phyloP scores from a whole-genome alignment of 2,113 vertebrate genomes.

The Sinocyclocheilus maitianheensis region DNA sequence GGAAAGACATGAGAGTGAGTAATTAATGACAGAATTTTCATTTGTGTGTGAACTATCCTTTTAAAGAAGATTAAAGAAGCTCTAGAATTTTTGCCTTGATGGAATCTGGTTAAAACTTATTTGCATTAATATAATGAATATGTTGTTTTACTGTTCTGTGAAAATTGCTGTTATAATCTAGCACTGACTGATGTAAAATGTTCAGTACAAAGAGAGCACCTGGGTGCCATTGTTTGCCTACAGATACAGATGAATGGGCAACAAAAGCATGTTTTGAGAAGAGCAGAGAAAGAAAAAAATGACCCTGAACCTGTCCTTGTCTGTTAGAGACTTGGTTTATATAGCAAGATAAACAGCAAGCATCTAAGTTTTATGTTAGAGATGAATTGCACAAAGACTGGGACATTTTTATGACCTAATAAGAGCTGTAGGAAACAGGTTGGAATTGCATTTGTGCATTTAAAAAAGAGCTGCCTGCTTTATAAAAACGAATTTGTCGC shows the following conservation, averaged over 20 bases:
- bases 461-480: not conserved
- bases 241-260: conserved; percentile 12
- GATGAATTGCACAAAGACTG: not conserved
- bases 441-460: not conserved
- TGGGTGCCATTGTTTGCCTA: conserved; percentile 9
- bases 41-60: too few relatives aligned
- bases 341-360: not conserved
- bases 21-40: too few relatives aligned
- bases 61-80: too few relatives aligned
- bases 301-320: conserved; percentile 12
- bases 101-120: not conserved
- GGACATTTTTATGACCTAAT: not conserved
- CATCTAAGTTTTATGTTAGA: not conserved
- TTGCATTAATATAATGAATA: not conserved
- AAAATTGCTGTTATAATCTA: not conserved
- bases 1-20: too few relatives aligned
- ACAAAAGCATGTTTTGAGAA: conserved; percentile 25
- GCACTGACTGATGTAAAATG: not conserved
- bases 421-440: not conserved
- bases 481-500: not conserved
- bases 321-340: not conserved
- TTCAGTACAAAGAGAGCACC: conserved; percentile 8
- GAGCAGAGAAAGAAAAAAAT: conserved; percentile 5
- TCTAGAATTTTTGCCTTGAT: not conserved
- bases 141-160: not conserved